phyloP scores from a whole-genome alignment of 2,888 invertebrate species.

The Stenodema calcarata region DNA sequence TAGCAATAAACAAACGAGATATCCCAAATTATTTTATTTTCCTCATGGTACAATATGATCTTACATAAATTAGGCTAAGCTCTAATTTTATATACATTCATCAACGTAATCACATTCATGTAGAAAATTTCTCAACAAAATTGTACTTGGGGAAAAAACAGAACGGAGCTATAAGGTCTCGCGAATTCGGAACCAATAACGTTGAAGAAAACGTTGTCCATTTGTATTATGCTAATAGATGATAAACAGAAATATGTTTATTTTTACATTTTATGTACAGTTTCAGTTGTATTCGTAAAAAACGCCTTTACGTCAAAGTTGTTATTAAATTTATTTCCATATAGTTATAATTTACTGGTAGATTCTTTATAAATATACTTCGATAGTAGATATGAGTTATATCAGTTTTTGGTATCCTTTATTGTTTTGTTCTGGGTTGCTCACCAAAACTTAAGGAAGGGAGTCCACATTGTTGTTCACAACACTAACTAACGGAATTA shows the following conservation, averaged over 20 bases:
- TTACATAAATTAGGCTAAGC: slow-evolving; percentile 53
- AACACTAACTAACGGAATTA: not conserved
- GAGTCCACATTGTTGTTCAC: not conserved
- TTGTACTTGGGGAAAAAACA: not conserved
- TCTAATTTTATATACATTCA: slow-evolving; percentile 50
- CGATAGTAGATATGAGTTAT: slow-evolving; percentile 43
- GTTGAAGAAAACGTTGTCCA: slow-evolving; percentile 15
- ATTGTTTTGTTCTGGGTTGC: not conserved
- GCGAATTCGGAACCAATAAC: not conserved
- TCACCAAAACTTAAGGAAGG: not conserved
- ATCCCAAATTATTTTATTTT: slow-evolving; percentile 51
- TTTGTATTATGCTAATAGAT: slow-evolving; percentile 6
- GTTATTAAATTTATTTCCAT: slow-evolving; percentile 11
- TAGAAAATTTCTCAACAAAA: slow-evolving; percentile 2
- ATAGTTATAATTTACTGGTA: slow-evolving; percentile 35
- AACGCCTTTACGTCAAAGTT: slow-evolving; percentile 13
- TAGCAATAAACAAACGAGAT: not conserved
- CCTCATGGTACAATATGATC: slow-evolving; percentile 51
- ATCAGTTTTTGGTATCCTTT: not conserved
- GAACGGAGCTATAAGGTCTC: not conserved
- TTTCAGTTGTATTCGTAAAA: slow-evolving; percentile 41
- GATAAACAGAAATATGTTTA: slow-evolving; percentile 14
- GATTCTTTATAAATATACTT: slow-evolving; percentile 39
- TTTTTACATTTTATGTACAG: slow-evolving; percentile 44
- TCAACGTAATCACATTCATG: slow-evolving; percentile 45